Conservation (phyloP, 2,113 vertebrate species). For the Collichthys lucidus region DNA sequence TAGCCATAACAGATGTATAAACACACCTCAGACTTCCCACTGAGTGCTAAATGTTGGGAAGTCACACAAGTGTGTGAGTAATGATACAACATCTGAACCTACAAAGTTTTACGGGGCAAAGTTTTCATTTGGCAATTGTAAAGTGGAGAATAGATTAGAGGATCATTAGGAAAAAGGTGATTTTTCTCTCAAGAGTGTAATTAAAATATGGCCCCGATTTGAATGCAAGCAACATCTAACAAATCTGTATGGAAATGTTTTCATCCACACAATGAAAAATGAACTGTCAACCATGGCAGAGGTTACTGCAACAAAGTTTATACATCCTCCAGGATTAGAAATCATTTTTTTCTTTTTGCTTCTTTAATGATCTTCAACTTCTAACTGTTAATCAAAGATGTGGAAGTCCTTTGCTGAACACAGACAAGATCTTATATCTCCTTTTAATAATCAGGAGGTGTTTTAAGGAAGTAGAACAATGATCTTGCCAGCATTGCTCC, state of each 20-base stretch:
- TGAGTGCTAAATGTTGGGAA: conserved; percentile 59
- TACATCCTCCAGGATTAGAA: conserved; percentile 10
- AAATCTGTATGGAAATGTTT: conserved; percentile 27
- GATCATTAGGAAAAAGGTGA: conserved; percentile 13
- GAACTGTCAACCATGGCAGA: conserved; percentile 3
- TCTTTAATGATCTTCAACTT: background rate
- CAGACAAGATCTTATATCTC: background rate
- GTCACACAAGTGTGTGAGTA: conserved; percentile 35
- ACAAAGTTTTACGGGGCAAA: conserved; percentile 17
- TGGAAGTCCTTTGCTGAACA: background rate
- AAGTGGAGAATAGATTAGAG: conserved; percentile 24
- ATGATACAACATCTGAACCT: conserved; percentile 41
- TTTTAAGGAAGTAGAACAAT: conserved; percentile 22
- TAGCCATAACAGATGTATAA: conserved; percentile 70
- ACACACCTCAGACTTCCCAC: conserved; percentile 54
- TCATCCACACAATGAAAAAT: conserved; percentile 35
- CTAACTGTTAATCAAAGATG: conserved; percentile 32
- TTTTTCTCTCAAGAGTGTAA: conserved; percentile 33
- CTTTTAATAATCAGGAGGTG: conserved; percentile 34
- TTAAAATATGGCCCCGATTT: conserved; percentile 42
- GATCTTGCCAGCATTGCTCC: conserved; percentile 17
- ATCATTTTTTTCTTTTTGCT: conserved; percentile 3
- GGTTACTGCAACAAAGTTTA: conserved; percentile 12
- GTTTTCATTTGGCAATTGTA: conserved; percentile 30
- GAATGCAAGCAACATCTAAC: conserved; percentile 26